phyloP scores from a whole-genome alignment of 1,140 invertebrate genomes.

The Calycopis cecrops region DNA sequence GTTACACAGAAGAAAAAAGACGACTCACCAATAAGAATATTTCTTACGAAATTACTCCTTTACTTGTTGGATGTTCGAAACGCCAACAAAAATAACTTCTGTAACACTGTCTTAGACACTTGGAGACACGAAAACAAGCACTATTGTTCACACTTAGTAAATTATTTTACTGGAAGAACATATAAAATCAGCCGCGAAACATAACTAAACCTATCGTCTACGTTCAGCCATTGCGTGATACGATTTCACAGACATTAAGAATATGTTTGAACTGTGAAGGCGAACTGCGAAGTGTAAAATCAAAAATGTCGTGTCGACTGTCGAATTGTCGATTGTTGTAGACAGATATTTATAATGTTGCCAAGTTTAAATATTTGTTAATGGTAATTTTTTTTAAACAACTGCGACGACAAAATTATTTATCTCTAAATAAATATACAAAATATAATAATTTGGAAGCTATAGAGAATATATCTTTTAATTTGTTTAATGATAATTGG shows the following conservation, averaged over 20 bases:
- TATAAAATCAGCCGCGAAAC: constrained; percentile 31
- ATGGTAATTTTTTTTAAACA: no score
- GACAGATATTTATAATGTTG: no score
- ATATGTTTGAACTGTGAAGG: no score
- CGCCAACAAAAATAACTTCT: constrained; percentile 16
- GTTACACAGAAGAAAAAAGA: neutral
- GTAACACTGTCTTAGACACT: constrained; percentile 29
- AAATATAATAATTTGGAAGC: no score
- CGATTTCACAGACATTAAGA: constrained; percentile 12
- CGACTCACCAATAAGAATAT: constrained; percentile 58
- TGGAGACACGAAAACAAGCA: constrained; percentile 35
- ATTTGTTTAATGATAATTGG: no score
- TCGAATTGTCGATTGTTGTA: neutral
- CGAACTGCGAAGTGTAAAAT: neutral
- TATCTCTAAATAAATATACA: no score
- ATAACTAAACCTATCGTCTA: constrained; percentile 24
- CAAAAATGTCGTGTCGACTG: neutral
- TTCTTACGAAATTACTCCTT: constrained; percentile 33
- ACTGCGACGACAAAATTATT: no score
- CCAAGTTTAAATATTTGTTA: no score
- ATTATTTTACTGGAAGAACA: constrained; percentile 34
- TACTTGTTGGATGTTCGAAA: constrained; percentile 16
- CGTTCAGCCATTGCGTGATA: constrained; percentile 50
- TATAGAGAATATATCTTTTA: no score
- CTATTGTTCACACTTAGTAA: constrained; percentile 21